A percentile compares a stretch with the other conserved stretches of the same genome.
These are phyloP conservation scores for Drosophila truncata DNA, from an alignment of 1,140 invertebrate species.

Conservation along the genomic window DNA sequence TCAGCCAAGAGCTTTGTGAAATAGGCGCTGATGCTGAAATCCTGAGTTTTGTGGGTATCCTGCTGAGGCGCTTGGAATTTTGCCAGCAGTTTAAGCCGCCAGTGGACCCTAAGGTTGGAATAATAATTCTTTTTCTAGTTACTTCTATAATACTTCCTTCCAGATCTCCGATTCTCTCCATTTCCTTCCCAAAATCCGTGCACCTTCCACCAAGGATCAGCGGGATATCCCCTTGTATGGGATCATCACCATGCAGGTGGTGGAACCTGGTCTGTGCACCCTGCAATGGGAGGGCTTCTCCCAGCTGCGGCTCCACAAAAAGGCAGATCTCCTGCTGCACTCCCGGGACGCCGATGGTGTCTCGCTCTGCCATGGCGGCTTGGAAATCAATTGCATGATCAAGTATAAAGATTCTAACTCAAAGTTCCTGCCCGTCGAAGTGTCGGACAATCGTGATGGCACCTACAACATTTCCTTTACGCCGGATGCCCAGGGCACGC, in stretches of 20 bases:
- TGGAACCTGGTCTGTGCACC: slow-evolving; percentile 87
- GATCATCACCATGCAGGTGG: slow-evolving; percentile 87
- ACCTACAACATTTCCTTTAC: slow-evolving; percentile 87
- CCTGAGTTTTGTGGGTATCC: slow-evolving; percentile 88
- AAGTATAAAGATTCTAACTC: slow-evolving; percentile 82
- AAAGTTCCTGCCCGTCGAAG: slow-evolving; percentile 85
- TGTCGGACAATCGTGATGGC: slow-evolving; percentile 88
- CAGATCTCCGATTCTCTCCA: slow-evolving; percentile 86
- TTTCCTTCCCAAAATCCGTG: slow-evolving; percentile 86
- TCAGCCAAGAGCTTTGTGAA: slow-evolving; percentile 88
- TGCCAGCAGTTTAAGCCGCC: slow-evolving; percentile 86
- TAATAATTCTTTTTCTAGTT: background rate
- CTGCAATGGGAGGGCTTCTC: slow-evolving; percentile 86
- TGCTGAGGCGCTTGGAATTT: slow-evolving; percentile 88
- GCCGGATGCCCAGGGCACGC: slow-evolving; percentile 87
- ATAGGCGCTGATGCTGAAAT: slow-evolving; percentile 90
- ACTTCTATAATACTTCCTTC: background rate
- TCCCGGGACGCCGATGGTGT: slow-evolving; percentile 86
- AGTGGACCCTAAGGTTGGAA: slow-evolving; percentile 80
- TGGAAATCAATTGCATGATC: slow-evolving; percentile 85
- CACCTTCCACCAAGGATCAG: slow-evolving; percentile 77
- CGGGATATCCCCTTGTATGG: slow-evolving; percentile 86
- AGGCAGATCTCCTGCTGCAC: slow-evolving; percentile 85
- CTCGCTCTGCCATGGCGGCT: slow-evolving; percentile 86
- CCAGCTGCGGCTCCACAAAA: slow-evolving; percentile 85